phyloP scores from a whole-genome alignment of 2,113 vertebrate species.

The Porphyrio hochstetteri region DNA sequence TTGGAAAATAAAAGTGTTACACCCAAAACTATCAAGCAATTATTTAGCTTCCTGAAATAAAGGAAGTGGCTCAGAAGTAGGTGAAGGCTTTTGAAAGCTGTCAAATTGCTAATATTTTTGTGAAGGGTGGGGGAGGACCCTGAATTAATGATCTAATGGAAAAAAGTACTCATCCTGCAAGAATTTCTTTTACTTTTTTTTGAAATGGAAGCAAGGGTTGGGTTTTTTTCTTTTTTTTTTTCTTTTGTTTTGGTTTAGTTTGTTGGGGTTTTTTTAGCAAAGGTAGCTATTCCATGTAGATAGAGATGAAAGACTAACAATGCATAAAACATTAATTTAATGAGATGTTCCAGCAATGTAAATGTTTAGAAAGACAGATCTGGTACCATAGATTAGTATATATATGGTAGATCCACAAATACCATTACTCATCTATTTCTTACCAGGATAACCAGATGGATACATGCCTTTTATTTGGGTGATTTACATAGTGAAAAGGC shows the following conservation, averaged over 20 bases:
- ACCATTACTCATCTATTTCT: background rate
- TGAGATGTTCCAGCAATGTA: background rate
- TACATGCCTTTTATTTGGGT: background rate
- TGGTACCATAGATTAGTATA: background rate
- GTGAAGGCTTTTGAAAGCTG: constrained; percentile 32
- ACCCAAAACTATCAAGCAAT: background rate
- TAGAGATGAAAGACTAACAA: background rate
- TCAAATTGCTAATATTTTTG: background rate
- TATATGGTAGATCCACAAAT: background rate
- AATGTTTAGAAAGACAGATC: background rate
- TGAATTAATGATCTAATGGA: background rate
- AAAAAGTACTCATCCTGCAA: background rate
- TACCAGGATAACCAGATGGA: background rate
- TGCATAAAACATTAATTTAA: background rate
- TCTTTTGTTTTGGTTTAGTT: too few relatives aligned
- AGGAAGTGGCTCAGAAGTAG: constrained; percentile 19
- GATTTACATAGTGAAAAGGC: background rate
- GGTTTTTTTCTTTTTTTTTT: background rate
- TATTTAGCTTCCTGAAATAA: constrained; percentile 3
- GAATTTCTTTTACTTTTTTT: background rate
- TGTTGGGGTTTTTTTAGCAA: background rate
- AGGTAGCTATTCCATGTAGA: background rate
- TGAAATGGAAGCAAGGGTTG: background rate
- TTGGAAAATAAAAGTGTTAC: background rate
- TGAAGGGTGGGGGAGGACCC: background rate